Evolutionary conservation across 2,113 vertebrate species (phyloP).

Genomic region (Gadus macrocephalus): DNA sequence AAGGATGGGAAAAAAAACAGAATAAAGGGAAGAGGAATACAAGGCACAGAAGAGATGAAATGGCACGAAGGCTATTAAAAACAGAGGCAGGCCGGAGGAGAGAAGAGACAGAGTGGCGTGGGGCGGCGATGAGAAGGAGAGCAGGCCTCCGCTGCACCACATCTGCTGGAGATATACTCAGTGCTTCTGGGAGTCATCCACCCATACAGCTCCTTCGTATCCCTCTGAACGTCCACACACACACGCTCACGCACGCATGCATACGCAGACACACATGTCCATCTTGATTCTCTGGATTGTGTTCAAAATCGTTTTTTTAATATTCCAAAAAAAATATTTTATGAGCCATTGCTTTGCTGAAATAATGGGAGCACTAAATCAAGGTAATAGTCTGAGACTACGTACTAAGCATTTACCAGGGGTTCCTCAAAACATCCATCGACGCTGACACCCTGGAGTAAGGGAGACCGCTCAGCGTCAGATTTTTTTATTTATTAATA

Average conservation of each 20-base stretch:
- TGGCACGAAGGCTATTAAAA: too few species aligned
- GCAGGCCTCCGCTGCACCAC: constrained; percentile 11
- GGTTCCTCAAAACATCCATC: constrained; percentile 35
- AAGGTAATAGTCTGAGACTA: constrained; percentile 42
- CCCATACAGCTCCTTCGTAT: constrained; percentile 49
- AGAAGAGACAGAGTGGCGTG: too few species aligned
- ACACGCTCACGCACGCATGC: too few species aligned
- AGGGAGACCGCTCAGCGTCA: constrained; percentile 12
- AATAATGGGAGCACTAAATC: constrained; percentile 57
- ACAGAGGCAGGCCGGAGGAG: too few species aligned
- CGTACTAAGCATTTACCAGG: constrained; percentile 38
- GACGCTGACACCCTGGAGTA: constrained; percentile 6
- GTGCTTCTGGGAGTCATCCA: constrained; percentile 51
- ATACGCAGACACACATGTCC: background rate
- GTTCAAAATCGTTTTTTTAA: constrained; percentile 60
- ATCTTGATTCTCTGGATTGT: constrained; percentile 56
- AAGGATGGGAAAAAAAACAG: too few species aligned
- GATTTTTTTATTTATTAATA: constrained; percentile 18
- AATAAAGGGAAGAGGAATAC: too few species aligned
- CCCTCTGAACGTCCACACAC: constrained; percentile 13
- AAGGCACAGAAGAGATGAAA: too few species aligned
- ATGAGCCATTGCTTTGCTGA: constrained; percentile 54
- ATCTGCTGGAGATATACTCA: constrained; percentile 62
- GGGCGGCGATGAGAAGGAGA: too few species aligned
- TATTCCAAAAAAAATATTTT: constrained; percentile 59